Evolutionary conservation across 2,888 invertebrate species (phyloP).

Genomic region (Busseola fusca): DNA sequence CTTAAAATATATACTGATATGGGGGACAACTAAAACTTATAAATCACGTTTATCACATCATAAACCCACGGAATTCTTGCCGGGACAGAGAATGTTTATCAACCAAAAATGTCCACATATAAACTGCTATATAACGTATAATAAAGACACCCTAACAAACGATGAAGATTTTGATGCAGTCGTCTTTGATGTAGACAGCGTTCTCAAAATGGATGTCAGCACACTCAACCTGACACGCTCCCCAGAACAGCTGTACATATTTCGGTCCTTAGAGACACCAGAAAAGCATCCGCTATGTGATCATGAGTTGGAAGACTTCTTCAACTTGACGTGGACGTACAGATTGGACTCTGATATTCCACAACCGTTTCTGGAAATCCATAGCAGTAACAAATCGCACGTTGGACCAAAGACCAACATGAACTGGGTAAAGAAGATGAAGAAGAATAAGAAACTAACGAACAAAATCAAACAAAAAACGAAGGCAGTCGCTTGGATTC

Average conservation of each 20-base stretch:
- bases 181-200: slow-evolving; percentile 73
- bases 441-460: slow-evolving; percentile 60
- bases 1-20: slow-evolving; percentile 81
- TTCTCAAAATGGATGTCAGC: slow-evolving; percentile 64
- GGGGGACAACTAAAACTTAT: slow-evolving; percentile 66
- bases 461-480: slow-evolving; percentile 67
- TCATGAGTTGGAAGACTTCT: slow-evolving; percentile 76
- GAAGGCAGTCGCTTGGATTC: slow-evolving; percentile 79
- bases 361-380: slow-evolving; percentile 76
- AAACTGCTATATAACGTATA: slow-evolving; percentile 81
- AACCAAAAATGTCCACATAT: slow-evolving; percentile 76
- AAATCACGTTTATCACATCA: slow-evolving; percentile 52
- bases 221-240: slow-evolving; percentile 70
- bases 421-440: slow-evolving; percentile 72
- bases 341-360: slow-evolving; percentile 80
- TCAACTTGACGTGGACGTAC: slow-evolving; percentile 86
- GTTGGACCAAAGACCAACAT: slow-evolving; percentile 74
- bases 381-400: slow-evolving; percentile 64
- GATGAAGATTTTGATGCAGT: slow-evolving; percentile 79
- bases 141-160: slow-evolving; percentile 67
- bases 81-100: slow-evolving; percentile 76
- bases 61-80: slow-evolving; percentile 58
- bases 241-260: slow-evolving; percentile 77
- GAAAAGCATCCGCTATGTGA: slow-evolving; percentile 76
- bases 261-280: slow-evolving; percentile 76